A percentile compares a stretch with the other conserved stretches of the same genome.
Evolutionary conservation across 2,797 vertebrate species (phyloP).

Genomic region (Mus minutoides): DNA sequence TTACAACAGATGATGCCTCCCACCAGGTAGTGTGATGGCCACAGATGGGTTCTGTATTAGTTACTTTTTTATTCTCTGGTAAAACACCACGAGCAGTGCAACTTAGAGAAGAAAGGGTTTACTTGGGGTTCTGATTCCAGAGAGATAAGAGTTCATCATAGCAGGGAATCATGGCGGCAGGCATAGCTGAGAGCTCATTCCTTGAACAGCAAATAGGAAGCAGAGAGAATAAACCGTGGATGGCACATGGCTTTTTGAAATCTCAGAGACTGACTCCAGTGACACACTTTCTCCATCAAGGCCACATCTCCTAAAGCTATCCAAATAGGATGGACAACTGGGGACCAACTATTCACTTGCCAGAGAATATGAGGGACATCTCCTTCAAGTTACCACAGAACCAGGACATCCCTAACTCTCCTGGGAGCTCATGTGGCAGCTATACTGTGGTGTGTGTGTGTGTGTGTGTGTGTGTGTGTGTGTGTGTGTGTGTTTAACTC

Average conservation of each 20-base stretch:
- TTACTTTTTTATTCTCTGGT: neutral
- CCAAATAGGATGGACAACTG: neutral
- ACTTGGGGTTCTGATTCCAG: neutral
- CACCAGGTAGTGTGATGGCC: conserved; percentile 86
- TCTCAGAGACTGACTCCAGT: neutral
- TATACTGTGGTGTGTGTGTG: neutral
- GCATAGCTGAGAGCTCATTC: neutral
- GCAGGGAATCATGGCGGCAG: neutral
- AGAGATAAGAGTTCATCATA: neutral
- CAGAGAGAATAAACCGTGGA: neutral
- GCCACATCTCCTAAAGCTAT: neutral
- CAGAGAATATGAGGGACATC: neutral
- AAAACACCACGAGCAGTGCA: neutral
- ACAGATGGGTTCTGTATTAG: conserved; percentile 70
- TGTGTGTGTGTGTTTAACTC: neutral
- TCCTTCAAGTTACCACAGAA: conserved; percentile 73
- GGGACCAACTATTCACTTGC: neutral
- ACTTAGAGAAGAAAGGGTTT: neutral
- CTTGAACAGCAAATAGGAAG: neutral
- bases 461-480: neutral
- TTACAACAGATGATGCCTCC: conserved; percentile 87
- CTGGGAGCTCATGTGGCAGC: conserved; percentile 70
- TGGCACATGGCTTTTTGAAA: too few species aligned
- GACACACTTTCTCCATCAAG: neutral
- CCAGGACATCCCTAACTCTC: conserved; percentile 82